Conservation (phyloP, 1,140 invertebrate species). For the Diorhabda elongata region DNA sequence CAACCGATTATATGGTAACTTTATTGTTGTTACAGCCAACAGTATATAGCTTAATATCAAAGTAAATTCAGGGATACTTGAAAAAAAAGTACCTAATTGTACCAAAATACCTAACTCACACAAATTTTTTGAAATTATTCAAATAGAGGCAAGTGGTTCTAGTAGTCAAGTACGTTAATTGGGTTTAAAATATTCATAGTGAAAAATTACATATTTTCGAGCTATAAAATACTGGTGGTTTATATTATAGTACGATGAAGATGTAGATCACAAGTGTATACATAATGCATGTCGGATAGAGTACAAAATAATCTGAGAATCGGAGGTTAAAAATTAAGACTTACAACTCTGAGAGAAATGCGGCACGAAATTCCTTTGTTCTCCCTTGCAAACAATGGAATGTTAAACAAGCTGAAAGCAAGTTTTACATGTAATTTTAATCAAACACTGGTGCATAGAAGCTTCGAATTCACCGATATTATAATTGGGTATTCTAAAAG, state of each 20-base stretch:
- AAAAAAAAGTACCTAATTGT: too few species aligned
- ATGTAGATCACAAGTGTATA: slow-evolving; percentile 29
- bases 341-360: slow-evolving; percentile 41
- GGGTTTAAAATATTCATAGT: too few species aligned
- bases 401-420: slow-evolving; percentile 46
- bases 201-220: too few species aligned
- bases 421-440: slow-evolving; percentile 47
- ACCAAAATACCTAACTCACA: too few species aligned
- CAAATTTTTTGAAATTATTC: too few species aligned
- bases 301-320: slow-evolving; percentile 40
- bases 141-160: too few species aligned
- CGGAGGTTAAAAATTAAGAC: slow-evolving; percentile 44
- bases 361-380: slow-evolving; percentile 46
- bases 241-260: slow-evolving; percentile 18
- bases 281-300: slow-evolving; percentile 40
- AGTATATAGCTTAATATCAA: too few species aligned
- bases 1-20: too few species aligned
- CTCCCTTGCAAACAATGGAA: slow-evolving; percentile 46
- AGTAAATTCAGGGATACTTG: too few species aligned
- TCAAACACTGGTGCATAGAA: slow-evolving; percentile 41
- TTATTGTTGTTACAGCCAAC: too few species aligned
- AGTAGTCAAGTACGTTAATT: too few species aligned
- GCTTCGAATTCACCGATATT: slow-evolving; percentile 41
- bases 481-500: slow-evolving; percentile 43
- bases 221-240: background rate